These are phyloP conservation scores for Cynopterus sphinx DNA, from an alignment of 2,797 vertebrate species.

Conservation along the genomic window DNA sequence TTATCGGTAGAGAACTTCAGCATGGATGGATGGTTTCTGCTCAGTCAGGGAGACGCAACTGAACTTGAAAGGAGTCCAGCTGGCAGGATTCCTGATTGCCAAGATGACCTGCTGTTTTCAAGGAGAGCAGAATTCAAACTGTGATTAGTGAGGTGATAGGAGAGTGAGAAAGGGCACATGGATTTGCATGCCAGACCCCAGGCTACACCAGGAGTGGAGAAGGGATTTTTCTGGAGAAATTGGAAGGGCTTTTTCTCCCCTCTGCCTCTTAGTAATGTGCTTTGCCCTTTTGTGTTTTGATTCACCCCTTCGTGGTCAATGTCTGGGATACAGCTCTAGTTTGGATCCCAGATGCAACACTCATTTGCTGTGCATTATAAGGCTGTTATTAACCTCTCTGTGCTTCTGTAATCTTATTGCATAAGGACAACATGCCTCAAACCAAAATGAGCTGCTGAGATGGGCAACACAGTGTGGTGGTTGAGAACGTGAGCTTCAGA, in stretches of 20 bases:
- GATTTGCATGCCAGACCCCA: too few species aligned
- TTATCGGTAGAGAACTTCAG: not conserved
- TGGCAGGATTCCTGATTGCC: not conserved
- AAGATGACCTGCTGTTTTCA: constrained; percentile 10
- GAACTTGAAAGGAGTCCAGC: constrained; percentile 26
- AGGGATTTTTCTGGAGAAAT: not conserved
- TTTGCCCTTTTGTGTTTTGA: not conserved
- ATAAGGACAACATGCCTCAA: not conserved
- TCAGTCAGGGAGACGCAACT: not conserved
- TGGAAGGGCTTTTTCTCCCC: not conserved
- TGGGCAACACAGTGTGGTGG: rapidly evolving
- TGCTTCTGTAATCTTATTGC: not conserved
- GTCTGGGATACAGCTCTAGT: not conserved
- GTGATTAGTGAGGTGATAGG: not conserved
- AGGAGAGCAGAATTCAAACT: not conserved
- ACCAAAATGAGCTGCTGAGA: not conserved
- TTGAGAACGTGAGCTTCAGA: not conserved
- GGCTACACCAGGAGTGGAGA: not conserved
- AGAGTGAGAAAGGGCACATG: not conserved
- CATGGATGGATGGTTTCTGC: not conserved
- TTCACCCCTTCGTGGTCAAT: not conserved
- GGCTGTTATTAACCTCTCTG: not conserved
- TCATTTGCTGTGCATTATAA: not conserved
- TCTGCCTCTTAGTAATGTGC: too few species aligned
- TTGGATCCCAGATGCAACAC: not conserved